These are phyloP conservation scores for Vicugna pacos DNA, from an alignment of 2,113 vertebrate genomes.

Conservation along the genomic window DNA sequence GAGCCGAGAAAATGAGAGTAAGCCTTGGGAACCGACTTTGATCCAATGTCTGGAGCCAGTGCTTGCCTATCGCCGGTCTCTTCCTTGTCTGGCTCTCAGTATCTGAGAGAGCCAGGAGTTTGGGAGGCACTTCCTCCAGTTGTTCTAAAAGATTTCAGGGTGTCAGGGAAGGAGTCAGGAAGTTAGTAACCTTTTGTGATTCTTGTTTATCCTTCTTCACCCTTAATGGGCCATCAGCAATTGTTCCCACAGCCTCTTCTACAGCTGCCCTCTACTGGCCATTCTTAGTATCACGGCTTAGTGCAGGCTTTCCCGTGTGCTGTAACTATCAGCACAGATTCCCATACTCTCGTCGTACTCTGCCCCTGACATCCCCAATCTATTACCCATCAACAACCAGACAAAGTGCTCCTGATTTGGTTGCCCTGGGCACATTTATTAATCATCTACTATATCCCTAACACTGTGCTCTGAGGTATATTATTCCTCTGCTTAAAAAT, in stretches of 20 bases:
- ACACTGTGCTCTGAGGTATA: neutral
- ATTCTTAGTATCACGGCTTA: neutral
- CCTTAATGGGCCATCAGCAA: neutral
- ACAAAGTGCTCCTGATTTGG: neutral
- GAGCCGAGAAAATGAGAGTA: neutral
- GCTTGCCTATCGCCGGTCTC: neutral
- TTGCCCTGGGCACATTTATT: neutral
- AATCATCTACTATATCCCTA: neutral
- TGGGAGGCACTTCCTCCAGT: neutral
- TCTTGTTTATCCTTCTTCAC: neutral
- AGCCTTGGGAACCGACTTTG: neutral
- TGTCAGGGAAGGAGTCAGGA: neutral
- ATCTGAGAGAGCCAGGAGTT: neutral
- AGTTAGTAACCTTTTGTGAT: neutral
- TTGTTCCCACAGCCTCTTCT: neutral
- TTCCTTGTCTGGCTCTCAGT: neutral
- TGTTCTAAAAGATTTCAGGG: neutral
- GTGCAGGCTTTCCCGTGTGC: neutral
- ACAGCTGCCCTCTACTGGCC: slow-evolving; percentile 24
- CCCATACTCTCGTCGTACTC: neutral
- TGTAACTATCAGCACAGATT: neutral
- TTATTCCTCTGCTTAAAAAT: neutral
- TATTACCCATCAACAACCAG: neutral
- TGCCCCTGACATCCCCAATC: neutral
- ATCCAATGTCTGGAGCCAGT: rapidly evolving